A percentile compares a stretch with the other conserved stretches of the same genome.
These are phyloP conservation scores for Pseudococcus longispinus DNA, from an alignment of 2,888 invertebrate genomes.

Conservation along the genomic window DNA sequence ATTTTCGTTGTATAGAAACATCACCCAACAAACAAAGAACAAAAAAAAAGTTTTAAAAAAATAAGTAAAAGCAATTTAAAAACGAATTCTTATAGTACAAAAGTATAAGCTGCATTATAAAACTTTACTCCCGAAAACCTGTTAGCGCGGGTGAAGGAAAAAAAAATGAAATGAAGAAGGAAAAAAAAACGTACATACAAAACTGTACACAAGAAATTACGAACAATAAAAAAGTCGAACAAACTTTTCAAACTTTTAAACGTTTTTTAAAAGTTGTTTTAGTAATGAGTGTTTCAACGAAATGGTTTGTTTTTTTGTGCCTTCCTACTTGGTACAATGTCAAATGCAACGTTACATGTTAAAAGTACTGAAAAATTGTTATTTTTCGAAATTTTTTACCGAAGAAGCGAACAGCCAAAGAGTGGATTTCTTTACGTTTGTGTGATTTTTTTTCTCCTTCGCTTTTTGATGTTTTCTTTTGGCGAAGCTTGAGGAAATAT, in stretches of 20 bases:
- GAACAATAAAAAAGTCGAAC: constrained; percentile 44
- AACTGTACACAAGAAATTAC: constrained; percentile 42
- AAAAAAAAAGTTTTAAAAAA: constrained; percentile 8
- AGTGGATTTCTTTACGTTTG: neutral
- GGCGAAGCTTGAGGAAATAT: neutral
- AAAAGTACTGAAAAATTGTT: constrained; percentile 22
- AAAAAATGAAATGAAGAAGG: neutral
- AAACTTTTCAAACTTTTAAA: constrained; percentile 41
- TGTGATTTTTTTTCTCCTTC: neutral
- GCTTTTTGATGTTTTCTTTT: neutral
- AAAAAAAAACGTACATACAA: neutral
- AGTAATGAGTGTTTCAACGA: constrained; percentile 35
- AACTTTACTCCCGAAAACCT: constrained; percentile 25
- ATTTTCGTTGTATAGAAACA: neutral
- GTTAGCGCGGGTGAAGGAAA: constrained; percentile 6
- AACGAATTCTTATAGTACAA: constrained; percentile 17
- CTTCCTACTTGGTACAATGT: neutral
- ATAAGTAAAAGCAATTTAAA: constrained; percentile 38
- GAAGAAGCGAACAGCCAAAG: neutral
- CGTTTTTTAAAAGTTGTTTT: constrained; percentile 43
- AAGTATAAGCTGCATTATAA: constrained; percentile 46
- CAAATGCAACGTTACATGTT: constrained; percentile 15
- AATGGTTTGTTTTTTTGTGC: constrained; percentile 8
- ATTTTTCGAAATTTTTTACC: neutral
- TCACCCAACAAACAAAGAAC: neutral